Evolutionary conservation across 2,113 vertebrate genomes (phyloP), one percentile per base, ranked within the genome.

Genomic region (Ceuthmochares aereus): DNA sequence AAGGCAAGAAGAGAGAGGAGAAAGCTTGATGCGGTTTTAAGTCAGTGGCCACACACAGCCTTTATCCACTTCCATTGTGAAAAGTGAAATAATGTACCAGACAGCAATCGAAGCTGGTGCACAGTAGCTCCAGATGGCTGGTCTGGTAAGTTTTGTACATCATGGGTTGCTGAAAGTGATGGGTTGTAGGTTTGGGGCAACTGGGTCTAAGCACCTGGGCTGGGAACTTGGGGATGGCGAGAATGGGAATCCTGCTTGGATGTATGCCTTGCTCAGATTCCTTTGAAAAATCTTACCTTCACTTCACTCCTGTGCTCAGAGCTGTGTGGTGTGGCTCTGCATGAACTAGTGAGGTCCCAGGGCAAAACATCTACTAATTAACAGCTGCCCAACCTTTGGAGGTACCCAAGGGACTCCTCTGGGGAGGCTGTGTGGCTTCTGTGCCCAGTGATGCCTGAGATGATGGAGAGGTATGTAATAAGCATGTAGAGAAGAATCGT

Each of bases 131-230:
- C 52, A 55, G 16, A 13, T 2, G 3, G 34, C 43, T 14, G 34
- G 6, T 17, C 54, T 49, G 78, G 43, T 7, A 11, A 47, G 3
- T 15, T 37, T 20, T 34, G 43, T 13, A 2, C 3, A 14, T 11
- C 5, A 1, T 19, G 77, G 43, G 67, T 34, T 26, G 67, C n/a
- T 0, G 8, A 37, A 55, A 15, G 84, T 0, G 4, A 8, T 12
- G 67, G 59, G 18, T 36, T 32, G 15, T 2, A 6, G n/a, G 49
- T 36, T 11, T 0, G 6, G 63, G 63, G 14, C 7, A 22, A 29
- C 16, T 0, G 2, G 20, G 4, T n/a, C 15, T 18, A 6, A 23
- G 47, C 5, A 2, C 20, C 23, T 26, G 70, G n/a, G 47, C 27
- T 77, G 80, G 42, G 12, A 54, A 30, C 19, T 17, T 37, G 3